Base-by-base conservation (phyloP, 2,888 invertebrate species). In the Imbricaverruca yamaguchii region DNA sequence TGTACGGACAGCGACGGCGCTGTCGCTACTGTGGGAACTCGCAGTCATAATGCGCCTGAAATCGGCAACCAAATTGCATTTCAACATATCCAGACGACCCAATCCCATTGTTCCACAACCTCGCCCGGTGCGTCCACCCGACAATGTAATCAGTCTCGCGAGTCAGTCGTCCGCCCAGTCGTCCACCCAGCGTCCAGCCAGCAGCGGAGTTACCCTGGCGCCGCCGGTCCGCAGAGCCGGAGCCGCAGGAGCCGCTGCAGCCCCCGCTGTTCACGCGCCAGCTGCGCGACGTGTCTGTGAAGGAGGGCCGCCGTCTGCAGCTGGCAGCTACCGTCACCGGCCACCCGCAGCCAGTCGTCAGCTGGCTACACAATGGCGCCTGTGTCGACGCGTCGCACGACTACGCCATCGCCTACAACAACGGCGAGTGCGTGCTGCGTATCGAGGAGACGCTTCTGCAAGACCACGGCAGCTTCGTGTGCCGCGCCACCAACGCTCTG, bases 361-460 rank as follows among this genome's bases (percentile, higher is more conserved):
- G 93, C 85, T 95, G 94, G 94, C 92, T 89, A 86, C 92, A 92
- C 86, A 91, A 92, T 85, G 90, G 90, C 80, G 89, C 88, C 53
- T 92, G 92, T 85, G 91, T 93, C 84, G 93, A 93, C 85, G 91
- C 91, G 85, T 91, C 90, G 7, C 91, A 91, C 3, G 92, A 92
- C 86, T 94, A 93, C 86, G 88, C 90, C 83, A 93, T 93, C 83
- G 93, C 92, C 25, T 93, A 92, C 86, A 94, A 94, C 86, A 94
- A 94, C 85, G 94, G 94, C 9, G 92, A 92, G 81, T 94, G 94
- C 80, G 89, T 91, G 57, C 86, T 95, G 82, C 91, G 90, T 84
- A 91, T 94, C 84, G 92, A 93, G 81, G 91, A 91, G 86, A 89
- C 92, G 7, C 89, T 89, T 82, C 86, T 90, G 79, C 91, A 91